Percentiles rank a stretch among this genome's conserved stretches.
phyloP scores from a whole-genome alignment of 2,888 invertebrate species.

The Sarcophaga variegata region DNA sequence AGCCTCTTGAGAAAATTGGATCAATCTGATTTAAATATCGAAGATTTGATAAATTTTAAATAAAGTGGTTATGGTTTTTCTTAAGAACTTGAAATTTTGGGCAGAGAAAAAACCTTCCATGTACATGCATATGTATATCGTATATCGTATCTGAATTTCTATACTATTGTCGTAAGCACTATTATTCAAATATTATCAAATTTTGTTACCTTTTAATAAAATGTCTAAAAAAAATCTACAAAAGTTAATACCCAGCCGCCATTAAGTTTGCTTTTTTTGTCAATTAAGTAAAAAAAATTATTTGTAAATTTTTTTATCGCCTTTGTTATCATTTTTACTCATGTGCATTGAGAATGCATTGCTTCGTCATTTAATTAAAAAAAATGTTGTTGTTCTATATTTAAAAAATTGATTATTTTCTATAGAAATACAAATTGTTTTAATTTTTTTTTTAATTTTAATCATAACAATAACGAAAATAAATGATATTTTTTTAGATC shows the following conservation, averaged over 20 bases:
- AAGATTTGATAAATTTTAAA: not conserved
- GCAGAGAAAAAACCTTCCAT: too few species aligned
- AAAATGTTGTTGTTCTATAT: not conserved
- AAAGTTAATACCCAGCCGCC: too few species aligned
- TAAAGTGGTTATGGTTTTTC: too few species aligned
- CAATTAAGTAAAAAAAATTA: not conserved
- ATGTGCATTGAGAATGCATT: conserved; percentile 9
- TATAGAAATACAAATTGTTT: not conserved
- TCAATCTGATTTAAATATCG: not conserved
- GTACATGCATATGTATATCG: too few species aligned
- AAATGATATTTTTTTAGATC: conserved; percentile 23
- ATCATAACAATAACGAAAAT: conserved; percentile 39
- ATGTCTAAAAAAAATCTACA: too few species aligned
- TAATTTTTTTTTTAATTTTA: conserved; percentile 14
- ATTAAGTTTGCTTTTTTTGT: too few species aligned
- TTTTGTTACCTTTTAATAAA: too few species aligned
- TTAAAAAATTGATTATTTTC: conserved; percentile 5
- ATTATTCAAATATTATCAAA: too few species aligned
- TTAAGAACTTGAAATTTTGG: too few species aligned
- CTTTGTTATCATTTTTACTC: conserved; percentile 16
- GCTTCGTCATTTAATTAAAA: conserved; percentile 5
- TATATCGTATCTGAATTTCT: too few species aligned
- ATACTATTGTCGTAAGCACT: too few species aligned
- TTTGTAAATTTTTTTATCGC: not conserved
- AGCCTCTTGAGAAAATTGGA: conserved; percentile 3